Evolutionary conservation across 2,113 vertebrate genomes (phyloP), one percentile per base, ranked within the genome.

Genomic region (Rutilus rutilus): DNA sequence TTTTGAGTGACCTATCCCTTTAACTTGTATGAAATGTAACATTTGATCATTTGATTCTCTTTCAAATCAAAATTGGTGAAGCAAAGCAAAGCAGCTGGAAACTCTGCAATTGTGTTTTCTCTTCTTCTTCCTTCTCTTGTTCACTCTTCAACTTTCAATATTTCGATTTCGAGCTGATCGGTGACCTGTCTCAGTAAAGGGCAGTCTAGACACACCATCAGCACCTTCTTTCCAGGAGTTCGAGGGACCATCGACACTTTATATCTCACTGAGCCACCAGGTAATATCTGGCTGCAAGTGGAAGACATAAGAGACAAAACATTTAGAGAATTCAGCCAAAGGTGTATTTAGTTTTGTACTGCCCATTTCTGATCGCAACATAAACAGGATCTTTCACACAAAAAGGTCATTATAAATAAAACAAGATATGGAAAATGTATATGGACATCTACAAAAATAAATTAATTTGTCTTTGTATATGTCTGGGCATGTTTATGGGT

Each of bases 181-280:
- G 81, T 95, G 92, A 94, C 97, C 88, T 90, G 91, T 71, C 5
- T 75, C 60, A 96, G 39, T 47, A 62, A 64, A 2, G 12, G 23
- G 50, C 92, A 93, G 89, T 92, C 94, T 90, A 98, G 73, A 77
- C 95, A 93, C 59, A 95, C 96, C 23, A 96, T 93, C 89, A 98
- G 45, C 83, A 90, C 94, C 14, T 93, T 92, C 0, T 2, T 57
- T 0, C 96, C 97, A 0, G 87, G 11, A 14, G 83, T 75, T 64
- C 67, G 90, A 21, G 97, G 97, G n/a, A 25, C 25, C 69, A 90
- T 94, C 4, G 88, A 87, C 87, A 96, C 91, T 82, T 93, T 95
- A 95, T 95, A 97, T 39, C 82, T 91, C 88, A 98, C 60, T 0
- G 88, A 78, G 2, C 71, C 59, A 7, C 78, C 50, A 2, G 89